Conservation (phyloP, 2,797 vertebrate species). For the Schizopygopsis malacanthus region DNA sequence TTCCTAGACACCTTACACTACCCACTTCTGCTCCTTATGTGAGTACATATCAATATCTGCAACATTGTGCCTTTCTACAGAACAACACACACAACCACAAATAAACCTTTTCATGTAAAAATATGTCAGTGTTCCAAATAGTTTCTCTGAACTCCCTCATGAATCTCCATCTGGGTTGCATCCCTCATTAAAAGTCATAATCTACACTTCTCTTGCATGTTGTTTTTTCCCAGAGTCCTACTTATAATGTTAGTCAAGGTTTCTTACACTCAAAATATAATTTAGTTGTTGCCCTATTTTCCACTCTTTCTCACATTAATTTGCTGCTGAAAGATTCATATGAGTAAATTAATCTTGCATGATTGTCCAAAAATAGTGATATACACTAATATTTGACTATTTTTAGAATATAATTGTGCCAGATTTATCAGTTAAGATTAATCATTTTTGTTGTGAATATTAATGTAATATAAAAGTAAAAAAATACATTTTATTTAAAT, state of each 20-base stretch:
- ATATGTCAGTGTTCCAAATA: neutral
- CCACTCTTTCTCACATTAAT: neutral
- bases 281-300: neutral
- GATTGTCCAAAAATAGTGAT: neutral
- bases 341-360: neutral
- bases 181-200: neutral
- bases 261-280: neutral
- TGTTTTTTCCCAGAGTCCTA: neutral
- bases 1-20: constrained; percentile 88
- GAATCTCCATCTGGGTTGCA: neutral
- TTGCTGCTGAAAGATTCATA: neutral
- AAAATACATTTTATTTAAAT: neutral
- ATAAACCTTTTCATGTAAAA: neutral
- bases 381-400: neutral
- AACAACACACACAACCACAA: neutral
- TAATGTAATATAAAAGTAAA: neutral
- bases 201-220: neutral
- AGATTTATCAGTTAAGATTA: too few species aligned
- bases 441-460: neutral
- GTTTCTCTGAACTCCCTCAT: neutral
- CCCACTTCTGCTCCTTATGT: constrained; percentile 93
- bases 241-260: neutral
- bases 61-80: neutral
- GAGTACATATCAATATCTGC: constrained; percentile 71
- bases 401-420: neutral